Conservation (phyloP, 2,113 vertebrate species). For the Pterocles gutturalis region DNA sequence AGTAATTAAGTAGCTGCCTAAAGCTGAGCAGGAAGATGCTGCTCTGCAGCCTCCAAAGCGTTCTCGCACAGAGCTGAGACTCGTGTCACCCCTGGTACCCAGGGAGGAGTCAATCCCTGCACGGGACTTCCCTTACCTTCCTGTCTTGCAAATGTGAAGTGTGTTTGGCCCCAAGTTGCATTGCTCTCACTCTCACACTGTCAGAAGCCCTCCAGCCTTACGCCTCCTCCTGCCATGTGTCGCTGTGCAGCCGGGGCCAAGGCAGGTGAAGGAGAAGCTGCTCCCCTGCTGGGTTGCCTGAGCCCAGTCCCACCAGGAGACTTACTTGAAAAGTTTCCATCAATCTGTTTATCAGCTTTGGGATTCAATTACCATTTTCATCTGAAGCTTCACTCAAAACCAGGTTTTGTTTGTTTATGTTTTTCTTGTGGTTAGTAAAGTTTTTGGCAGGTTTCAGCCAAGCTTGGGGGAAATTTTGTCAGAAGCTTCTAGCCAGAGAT, state of each 20-base stretch:
- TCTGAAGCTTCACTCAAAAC: background rate
- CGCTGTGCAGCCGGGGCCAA: background rate
- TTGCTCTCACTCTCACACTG: background rate
- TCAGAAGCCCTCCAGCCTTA: background rate
- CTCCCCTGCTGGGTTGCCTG: background rate
- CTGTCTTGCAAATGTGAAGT: background rate
- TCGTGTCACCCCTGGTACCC: background rate
- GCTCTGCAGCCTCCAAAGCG: background rate
- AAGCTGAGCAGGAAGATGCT: background rate
- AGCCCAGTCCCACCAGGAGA: background rate
- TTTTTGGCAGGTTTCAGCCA: background rate
- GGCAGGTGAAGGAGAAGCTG: background rate
- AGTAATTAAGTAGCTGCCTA: background rate
- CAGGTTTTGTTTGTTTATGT: background rate
- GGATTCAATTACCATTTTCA: background rate
- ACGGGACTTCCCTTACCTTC: background rate
- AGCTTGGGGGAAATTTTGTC: background rate
- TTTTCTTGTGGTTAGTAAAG: background rate
- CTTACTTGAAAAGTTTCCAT: background rate
- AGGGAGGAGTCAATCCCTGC: background rate
- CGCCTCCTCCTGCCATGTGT: background rate
- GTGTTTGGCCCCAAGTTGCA: background rate
- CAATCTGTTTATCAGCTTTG: background rate
- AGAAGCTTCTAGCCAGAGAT: background rate
- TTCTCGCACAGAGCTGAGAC: background rate